A percentile compares a stretch with the other conserved stretches of the same genome.
Evolutionary conservation across 1,140 invertebrate species (phyloP).

Genomic region (Drosophila ogumai): DNA sequence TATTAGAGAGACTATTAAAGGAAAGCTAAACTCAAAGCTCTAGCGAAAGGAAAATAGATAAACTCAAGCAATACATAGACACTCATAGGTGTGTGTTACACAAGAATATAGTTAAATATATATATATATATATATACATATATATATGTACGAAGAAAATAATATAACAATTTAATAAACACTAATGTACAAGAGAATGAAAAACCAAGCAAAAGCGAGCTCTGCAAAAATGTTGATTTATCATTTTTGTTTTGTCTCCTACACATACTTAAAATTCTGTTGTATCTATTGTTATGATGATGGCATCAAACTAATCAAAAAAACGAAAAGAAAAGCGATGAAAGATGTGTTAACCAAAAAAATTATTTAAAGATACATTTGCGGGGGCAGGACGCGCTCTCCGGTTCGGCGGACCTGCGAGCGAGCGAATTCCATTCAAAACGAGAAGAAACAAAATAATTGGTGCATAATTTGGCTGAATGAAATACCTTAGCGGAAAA

Average conservation of each 20-base stretch:
- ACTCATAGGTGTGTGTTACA: slow-evolving; percentile 79
- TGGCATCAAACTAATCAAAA: slow-evolving; percentile 59
- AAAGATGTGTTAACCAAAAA: slow-evolving; percentile 49
- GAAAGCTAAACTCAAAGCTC: slow-evolving; percentile 50
- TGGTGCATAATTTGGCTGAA: slow-evolving; percentile 76
- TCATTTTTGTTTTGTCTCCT: slow-evolving; percentile 45
- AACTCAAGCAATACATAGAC: slow-evolving; percentile 83
- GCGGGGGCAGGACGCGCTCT: slow-evolving; percentile 12
- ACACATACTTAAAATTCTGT: slow-evolving; percentile 51
- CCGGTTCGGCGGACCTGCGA: slow-evolving; percentile 8
- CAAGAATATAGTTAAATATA: slow-evolving; percentile 77
- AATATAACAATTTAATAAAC: slow-evolving; percentile 50
- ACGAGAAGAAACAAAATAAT: slow-evolving; percentile 31
- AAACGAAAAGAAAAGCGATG: slow-evolving; percentile 1
- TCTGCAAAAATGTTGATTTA: slow-evolving; percentile 51
- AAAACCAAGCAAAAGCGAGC: slow-evolving; percentile 34
- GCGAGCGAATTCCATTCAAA: slow-evolving; percentile 26
- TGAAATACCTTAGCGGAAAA: slow-evolving; percentile 43
- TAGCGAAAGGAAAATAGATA: slow-evolving; percentile 53
- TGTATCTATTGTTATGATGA: slow-evolving; percentile 61
- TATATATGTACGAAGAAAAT: slow-evolving; percentile 59
- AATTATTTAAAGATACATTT: slow-evolving; percentile 56
- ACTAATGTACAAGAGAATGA: slow-evolving; percentile 42
- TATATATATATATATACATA: slow-evolving; percentile 73
- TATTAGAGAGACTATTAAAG: slow-evolving; percentile 68